A percentile compares a stretch with the other conserved stretches of the same genome.
phyloP scores from a whole-genome alignment of 1,140 invertebrate genomes.

The Caenorhabditis inopinata region DNA sequence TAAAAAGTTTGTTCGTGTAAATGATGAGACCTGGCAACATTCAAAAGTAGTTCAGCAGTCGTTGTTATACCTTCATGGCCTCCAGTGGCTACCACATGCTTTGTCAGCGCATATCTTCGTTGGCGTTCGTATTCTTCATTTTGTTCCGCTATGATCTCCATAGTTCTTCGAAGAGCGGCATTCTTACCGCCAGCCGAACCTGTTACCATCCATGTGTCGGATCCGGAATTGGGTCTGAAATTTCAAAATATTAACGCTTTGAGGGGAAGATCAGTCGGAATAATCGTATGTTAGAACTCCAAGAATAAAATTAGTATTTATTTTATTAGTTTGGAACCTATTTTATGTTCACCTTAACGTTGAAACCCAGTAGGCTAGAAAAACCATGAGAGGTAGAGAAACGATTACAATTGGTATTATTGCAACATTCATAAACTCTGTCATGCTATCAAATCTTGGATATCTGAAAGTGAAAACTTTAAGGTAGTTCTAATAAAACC shows the following conservation, averaged over 20 bases:
- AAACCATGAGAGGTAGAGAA: constrained; percentile 39
- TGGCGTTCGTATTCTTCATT: constrained; percentile 40
- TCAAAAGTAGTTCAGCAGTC: constrained; percentile 25
- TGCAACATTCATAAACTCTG: constrained; percentile 49
- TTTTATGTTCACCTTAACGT: constrained; percentile 48
- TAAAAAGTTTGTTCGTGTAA: not conserved
- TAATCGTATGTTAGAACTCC: no score
- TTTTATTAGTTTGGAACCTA: no score
- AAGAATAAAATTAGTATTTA: not conserved
- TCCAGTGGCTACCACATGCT: constrained; percentile 13
- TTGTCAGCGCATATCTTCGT: constrained; percentile 8
- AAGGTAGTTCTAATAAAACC: not conserved
- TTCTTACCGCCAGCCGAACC: constrained; percentile 46
- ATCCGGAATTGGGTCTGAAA: constrained; percentile 36
- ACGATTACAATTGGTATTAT: constrained; percentile 47
- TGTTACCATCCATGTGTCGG: constrained; percentile 44
- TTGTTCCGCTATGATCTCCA: constrained; percentile 51
- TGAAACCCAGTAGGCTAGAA: constrained; percentile 46
- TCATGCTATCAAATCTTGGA: constrained; percentile 45
- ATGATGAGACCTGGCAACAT: constrained; percentile 20
- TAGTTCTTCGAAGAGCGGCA: constrained; percentile 45
- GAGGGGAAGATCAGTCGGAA: no score
- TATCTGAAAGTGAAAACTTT: not conserved
- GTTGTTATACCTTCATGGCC: constrained; percentile 26
- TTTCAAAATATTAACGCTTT: not conserved